These are phyloP conservation scores for Acrocephalus scirpaceus DNA, from an alignment of 2,797 vertebrate genomes.

Conservation along the genomic window DNA sequence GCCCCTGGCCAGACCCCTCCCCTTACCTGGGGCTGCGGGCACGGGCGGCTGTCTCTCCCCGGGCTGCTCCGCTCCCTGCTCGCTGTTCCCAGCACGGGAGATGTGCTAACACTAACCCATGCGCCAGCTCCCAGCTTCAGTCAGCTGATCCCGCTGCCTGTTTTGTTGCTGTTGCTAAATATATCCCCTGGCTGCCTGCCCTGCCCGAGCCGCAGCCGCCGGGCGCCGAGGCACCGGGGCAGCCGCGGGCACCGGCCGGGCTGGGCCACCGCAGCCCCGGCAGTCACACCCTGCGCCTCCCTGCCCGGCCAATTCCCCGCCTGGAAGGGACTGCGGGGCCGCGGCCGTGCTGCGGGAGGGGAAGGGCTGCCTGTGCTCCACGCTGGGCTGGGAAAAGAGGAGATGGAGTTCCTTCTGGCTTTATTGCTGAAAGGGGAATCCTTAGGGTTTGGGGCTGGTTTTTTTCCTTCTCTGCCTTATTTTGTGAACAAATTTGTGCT, in stretches of 20 bases:
- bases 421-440: not conserved
- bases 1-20: fast-evolving
- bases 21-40: slow-evolving; percentile 41
- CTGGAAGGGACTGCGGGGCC: not conserved
- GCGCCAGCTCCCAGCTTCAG: slow-evolving; percentile 59
- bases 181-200: slow-evolving; percentile 59
- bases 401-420: fast-evolving
- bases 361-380: not conserved
- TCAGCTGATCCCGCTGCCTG: slow-evolving; percentile 70
- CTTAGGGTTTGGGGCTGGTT: not conserved
- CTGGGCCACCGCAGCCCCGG: too few species aligned
- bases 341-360: not conserved
- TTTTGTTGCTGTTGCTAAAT: slow-evolving; percentile 68
- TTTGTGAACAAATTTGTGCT: not conserved
- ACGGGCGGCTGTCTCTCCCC: not conserved
- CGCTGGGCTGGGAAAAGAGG: not conserved
- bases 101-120: slow-evolving; percentile 15
- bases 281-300: not conserved
- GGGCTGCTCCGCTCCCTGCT: not conserved
- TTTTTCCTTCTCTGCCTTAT: not conserved
- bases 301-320: fast-evolving
- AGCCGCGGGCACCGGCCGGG: not conserved
- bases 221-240: not conserved
- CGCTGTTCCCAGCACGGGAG: not conserved
- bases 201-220: not conserved